Evolutionary conservation across 2,888 invertebrate species (phyloP).

Genomic region (Pristionchus mayeri): DNA sequence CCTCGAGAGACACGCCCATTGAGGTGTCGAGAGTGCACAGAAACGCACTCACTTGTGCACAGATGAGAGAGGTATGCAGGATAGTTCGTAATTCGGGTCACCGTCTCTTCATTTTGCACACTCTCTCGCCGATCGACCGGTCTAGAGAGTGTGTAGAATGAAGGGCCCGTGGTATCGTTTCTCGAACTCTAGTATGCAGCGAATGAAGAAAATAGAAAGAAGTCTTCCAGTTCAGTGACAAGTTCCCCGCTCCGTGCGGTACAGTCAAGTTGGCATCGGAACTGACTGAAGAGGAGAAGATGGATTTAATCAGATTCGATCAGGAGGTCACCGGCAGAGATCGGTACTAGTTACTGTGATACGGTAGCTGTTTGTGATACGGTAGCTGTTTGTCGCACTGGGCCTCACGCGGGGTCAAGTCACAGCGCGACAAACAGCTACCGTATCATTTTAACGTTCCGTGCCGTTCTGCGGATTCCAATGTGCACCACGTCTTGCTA

Average conservation of each 20-base stretch:
- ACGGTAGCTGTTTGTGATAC: no score
- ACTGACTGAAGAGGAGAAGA: not conserved
- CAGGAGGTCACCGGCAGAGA: constrained; percentile 1
- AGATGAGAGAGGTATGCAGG: not conserved
- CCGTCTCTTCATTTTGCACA: no score
- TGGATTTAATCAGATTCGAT: constrained; percentile 11
- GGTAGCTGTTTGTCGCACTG: no score
- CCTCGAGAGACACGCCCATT: not conserved
- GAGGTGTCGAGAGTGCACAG: constrained; percentile 4
- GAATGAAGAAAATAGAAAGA: no score
- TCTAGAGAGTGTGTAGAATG: no score
- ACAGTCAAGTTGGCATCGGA: not conserved
- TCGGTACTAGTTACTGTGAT: not conserved
- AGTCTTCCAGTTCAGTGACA: not conserved
- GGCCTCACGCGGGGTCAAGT: no score
- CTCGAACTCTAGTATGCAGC: not conserved
- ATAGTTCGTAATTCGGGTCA: not conserved
- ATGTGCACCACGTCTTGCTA: not conserved
- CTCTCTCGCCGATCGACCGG: no score
- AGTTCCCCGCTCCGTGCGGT: not conserved
- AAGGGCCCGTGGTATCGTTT: no score
- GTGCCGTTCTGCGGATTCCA: not conserved
- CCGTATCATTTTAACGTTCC: no score
- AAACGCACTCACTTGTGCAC: not conserved
- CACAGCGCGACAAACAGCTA: no score